A percentile compares a stretch with the other conserved stretches of the same genome.
phyloP scores from a whole-genome alignment of 2,797 vertebrate species.

The Tokudaia tokunoshimensis region DNA sequence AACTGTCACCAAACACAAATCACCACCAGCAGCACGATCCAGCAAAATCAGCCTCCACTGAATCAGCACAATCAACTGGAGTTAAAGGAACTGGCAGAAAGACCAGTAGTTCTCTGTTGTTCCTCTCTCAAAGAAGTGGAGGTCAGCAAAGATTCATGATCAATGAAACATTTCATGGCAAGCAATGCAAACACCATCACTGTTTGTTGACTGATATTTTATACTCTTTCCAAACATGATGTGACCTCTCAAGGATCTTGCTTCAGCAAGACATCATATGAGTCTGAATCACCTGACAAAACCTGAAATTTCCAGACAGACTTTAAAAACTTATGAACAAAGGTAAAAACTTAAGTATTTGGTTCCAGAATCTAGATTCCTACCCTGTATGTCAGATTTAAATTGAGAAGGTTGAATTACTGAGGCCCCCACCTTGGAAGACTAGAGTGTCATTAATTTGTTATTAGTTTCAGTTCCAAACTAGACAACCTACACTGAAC shows the following conservation, averaged over 20 bases:
- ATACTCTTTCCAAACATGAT: not conserved
- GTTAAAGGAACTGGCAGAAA: not conserved
- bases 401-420: not conserved
- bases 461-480: constrained; percentile 1
- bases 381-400: not conserved
- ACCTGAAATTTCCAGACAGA: not conserved
- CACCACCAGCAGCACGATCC: not conserved
- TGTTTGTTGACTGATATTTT: not conserved
- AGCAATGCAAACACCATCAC: not conserved
- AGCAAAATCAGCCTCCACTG: not conserved
- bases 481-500: not conserved
- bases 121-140: not conserved
- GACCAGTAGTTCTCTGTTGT: not conserved
- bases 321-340: not conserved
- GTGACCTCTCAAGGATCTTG: not conserved
- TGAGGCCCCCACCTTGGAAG: not conserved
- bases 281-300: not conserved
- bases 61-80: not conserved
- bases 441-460: not conserved
- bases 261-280: not conserved
- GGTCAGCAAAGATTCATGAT: not conserved
- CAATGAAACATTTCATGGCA: not conserved
- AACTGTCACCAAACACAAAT: not conserved
- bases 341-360: not conserved
- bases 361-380: not conserved